Evolutionary conservation across 2,888 invertebrate species (phyloP), one percentile per base, ranked within the genome.

Genomic region (Physocephala rufipes): DNA sequence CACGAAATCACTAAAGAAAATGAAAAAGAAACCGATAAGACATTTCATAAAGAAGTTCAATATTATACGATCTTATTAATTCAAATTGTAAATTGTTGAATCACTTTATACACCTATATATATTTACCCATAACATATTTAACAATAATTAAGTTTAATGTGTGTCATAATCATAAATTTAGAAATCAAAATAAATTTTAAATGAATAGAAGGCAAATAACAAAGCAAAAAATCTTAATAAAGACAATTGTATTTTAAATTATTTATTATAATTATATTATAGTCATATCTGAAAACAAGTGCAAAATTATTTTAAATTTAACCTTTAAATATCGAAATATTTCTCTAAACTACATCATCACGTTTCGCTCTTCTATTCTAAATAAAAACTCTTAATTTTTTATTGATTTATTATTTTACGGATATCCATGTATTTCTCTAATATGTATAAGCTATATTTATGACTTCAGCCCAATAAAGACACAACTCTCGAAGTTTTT

Each of bases 61-160:
- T 58, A 51, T 59, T 59, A 67, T 2, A 55, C 47, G n/a, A 67
- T 67, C 28, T 47, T 47, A 59, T 28, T 67, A 58, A 67, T 45
- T 45, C 24, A 59, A 61, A 45, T 67, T 67, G 67, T 67, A 67
- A 59, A 67, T 67, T 67, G 59, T 67, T 67, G 59, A 67, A 16
- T 45, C 59, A 67, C 47, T 67, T 21, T 24, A 24, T 43, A 66
- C 58, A 59, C 19, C 9, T 67, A 67, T 28, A 58, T 59, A 67
- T 28, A 67, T 67, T 67, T 67, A 67, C 49, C 30, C 45, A 59
- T 28, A 21, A 51, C 66, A 67, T 51, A 67, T 59, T 47, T 66
- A 53, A 66, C 43, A 43, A 55, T 24, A 55, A 26, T 58, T 65
- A 47, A 58, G 45, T 58, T 67, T 59, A 67, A 59, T 67, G 67